These are phyloP conservation scores for Sycophaga agraensis DNA, from an alignment of 1,140 invertebrate genomes.

Conservation along the genomic window DNA sequence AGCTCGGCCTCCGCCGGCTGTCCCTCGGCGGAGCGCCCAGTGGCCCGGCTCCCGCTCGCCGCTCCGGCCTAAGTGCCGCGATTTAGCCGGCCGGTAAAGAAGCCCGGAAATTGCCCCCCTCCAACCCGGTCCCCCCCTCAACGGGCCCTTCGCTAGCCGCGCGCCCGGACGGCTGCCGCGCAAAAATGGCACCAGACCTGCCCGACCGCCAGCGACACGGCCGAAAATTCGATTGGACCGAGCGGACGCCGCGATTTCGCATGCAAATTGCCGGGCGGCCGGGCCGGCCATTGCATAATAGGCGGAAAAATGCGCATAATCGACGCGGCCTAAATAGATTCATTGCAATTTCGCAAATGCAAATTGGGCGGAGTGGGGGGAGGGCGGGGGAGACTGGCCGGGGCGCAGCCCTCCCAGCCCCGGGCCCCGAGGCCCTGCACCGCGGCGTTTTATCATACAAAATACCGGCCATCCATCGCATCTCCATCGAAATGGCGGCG, in stretches of 20 bases:
- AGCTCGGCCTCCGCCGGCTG: constrained; percentile 40
- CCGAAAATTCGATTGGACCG: too few species aligned
- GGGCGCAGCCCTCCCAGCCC: not conserved
- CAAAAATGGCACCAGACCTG: too few species aligned
- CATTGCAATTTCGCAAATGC: constrained; percentile 11
- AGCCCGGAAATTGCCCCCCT: constrained; percentile 45
- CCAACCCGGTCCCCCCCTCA: too few species aligned
- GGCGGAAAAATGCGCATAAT: not conserved
- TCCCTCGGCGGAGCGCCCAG: not conserved
- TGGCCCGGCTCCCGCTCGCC: constrained; percentile 26
- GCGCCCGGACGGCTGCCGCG: not conserved
- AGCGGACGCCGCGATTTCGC: too few species aligned
- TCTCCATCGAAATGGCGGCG: constrained; percentile 56
- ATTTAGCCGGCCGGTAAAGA: constrained; percentile 52
- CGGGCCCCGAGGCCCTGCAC: constrained; percentile 19
- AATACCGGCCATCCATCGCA: constrained; percentile 53
- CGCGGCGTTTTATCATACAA: constrained; percentile 53
- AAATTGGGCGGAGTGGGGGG: not conserved
- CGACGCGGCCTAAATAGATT: constrained; percentile 7
- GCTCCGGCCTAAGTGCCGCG: constrained; percentile 43
- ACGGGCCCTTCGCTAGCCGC: constrained; percentile 39
- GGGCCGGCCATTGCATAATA: not conserved
- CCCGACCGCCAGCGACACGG: too few species aligned
- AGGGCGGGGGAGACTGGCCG: not conserved
- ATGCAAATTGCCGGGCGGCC: too few species aligned